Percentiles rank a stretch among this genome's conserved stretches.
phyloP scores from a whole-genome alignment of 1,140 invertebrate species.

The Apolygus lucorum region DNA sequence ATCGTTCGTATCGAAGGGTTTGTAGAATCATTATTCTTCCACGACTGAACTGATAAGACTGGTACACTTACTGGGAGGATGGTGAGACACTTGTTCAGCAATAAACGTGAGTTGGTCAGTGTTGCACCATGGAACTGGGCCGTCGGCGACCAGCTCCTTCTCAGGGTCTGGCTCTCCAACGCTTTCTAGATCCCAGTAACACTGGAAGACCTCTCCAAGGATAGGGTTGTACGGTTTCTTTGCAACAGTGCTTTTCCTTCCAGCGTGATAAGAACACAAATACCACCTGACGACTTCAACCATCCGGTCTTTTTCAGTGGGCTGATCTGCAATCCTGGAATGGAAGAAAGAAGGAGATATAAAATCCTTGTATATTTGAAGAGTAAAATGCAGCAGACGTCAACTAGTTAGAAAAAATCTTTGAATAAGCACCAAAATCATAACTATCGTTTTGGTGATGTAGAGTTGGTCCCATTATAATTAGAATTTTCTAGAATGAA shows the following conservation, averaged over 20 bases:
- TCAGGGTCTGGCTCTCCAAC: background rate
- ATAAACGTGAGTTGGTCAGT: conserved; percentile 78
- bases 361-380: too few species aligned
- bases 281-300: conserved; percentile 91
- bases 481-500: too few species aligned
- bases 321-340: conserved; percentile 70
- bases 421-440: too few species aligned
- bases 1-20: too few species aligned
- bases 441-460: background rate
- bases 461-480: too few species aligned
- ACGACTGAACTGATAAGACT: too few species aligned
- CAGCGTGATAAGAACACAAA: conserved; percentile 93
- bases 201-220: conserved; percentile 87
- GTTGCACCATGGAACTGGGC: conserved; percentile 72
- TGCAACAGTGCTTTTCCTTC: conserved; percentile 84
- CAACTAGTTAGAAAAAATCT: background rate
- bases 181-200: conserved; percentile 65
- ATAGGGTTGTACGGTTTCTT: conserved; percentile 98
- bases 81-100: conserved; percentile 98
- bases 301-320: conserved; percentile 80
- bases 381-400: conserved; percentile 27
- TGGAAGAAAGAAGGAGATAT: too few species aligned
- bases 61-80: conserved; percentile 83
- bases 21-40: too few species aligned
- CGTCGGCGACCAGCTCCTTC: conserved; percentile 50